Evolutionary conservation across 2,888 invertebrate genomes (phyloP), one percentile per base, ranked within the genome.

Genomic region (Cynaeus angustus): DNA sequence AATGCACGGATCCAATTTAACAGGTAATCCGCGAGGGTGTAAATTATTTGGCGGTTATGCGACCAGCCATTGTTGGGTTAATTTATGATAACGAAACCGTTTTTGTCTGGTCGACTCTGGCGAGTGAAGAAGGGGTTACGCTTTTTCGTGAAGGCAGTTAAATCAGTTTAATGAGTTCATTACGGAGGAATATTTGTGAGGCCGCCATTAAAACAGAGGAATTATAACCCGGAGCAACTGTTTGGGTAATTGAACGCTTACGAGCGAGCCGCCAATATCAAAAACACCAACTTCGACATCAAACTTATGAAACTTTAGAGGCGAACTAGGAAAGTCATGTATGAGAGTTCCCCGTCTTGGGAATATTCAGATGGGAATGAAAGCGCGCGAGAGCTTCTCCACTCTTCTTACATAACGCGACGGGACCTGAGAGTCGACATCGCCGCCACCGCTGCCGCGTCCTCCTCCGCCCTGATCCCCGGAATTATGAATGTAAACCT

Each of bases 131-230:
- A 74, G 66, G 65, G 56, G 55, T 72, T 68, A 70, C 64, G 72
- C 68, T 68, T 65, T 72, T 74, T 70, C 74, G 70, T 72, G 70
- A 70, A 65, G 75, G 75, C 72, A 75, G 73, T 75, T 78, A 79
- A 76, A 78, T 79, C 78, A 78, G 75, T 77, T 77, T 78, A 79
- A 79, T 79, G 79, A 79, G 76, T 79, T 78, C 76, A 76, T 75
- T 78, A 72, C 73, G 59, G 46, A 70, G 73, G 73, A 73, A 73
- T 73, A 74, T 73, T 73, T 70, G 70, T 58, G 69, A 70, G 72
- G 68, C 55, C 64, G 66, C 66, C 71, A 72, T 70, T 72, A 74
- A 72, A 70, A 66, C 72, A 69, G 56, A 65, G 70, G 61, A 74
- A 74, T 74, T 74, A 74, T 71, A 68, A 71, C 66, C 72, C 62